These are phyloP conservation scores for Drosophila kurseongensis DNA, from an alignment of 1,140 invertebrate genomes.

Conservation along the genomic window DNA sequence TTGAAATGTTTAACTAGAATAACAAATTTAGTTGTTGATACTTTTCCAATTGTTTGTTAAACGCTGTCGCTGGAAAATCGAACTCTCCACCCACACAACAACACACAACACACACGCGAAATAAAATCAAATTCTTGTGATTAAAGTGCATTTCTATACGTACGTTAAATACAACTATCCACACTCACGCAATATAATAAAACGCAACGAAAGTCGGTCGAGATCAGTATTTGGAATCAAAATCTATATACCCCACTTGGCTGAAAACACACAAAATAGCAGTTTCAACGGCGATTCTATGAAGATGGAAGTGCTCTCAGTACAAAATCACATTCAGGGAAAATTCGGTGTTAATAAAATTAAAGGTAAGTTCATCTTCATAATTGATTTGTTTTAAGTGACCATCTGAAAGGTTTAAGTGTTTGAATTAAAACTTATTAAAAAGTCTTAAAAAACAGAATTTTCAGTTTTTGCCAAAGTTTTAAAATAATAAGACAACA, in stretches of 20 bases:
- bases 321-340: conserved; percentile 85
- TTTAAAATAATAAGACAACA: too few relatives aligned
- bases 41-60: conserved; percentile 81
- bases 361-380: conserved; percentile 73
- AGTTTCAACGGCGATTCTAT: conserved; percentile 51
- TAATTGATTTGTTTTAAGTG: too few relatives aligned
- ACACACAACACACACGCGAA: conserved; percentile 44
- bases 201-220: conserved; percentile 47
- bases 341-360: conserved; percentile 84
- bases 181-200: conserved; percentile 35
- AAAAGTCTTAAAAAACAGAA: too few relatives aligned
- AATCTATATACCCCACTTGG: conserved; percentile 14
- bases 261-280: conserved; percentile 26
- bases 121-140: conserved; percentile 81
- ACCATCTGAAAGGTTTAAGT: too few relatives aligned
- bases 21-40: conserved; percentile 84
- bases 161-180: conserved; percentile 51
- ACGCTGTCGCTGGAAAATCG: conserved; percentile 54
- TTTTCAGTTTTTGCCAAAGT: too few relatives aligned
- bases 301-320: conserved; percentile 85
- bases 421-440: too few relatives aligned
- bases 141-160: conserved; percentile 84
- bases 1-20: conserved; percentile 81
- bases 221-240: conserved; percentile 26
- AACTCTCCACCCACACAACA: conserved; percentile 37